phyloP scores from a whole-genome alignment of 2,797 vertebrate genomes.

The Typhlichthys subterraneus region DNA sequence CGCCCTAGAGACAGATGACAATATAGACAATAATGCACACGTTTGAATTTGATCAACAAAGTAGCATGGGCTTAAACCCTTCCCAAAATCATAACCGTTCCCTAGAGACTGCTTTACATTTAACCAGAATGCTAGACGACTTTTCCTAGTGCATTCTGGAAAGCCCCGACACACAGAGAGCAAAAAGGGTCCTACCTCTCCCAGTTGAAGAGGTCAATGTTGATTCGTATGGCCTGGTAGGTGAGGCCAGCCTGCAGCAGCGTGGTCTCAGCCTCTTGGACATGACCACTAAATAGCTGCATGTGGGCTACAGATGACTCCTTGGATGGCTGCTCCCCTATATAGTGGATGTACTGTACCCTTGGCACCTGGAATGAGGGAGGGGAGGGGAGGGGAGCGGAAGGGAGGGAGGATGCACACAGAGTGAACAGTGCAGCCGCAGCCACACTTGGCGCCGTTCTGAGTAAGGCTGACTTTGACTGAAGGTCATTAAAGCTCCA shows the following conservation, averaged over 20 bases:
- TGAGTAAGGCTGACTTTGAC: neutral
- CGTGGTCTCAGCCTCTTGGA: constrained; percentile 89
- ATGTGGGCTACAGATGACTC: constrained; percentile 91
- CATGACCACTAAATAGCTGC: constrained; percentile 89
- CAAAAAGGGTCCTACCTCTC: constrained; percentile 81
- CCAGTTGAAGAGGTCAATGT: constrained; percentile 94
- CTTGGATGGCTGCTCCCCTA: constrained; percentile 91
- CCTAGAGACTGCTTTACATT: neutral
- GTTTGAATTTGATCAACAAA: neutral
- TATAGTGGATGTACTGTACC: constrained; percentile 91
- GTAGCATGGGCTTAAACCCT: constrained; percentile 3
- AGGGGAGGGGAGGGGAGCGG: neutral
- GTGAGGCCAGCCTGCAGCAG: constrained; percentile 89
- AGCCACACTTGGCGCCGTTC: neutral
- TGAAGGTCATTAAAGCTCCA: constrained; percentile 1
- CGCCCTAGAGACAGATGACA: constrained; percentile 80
- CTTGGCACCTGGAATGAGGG: constrained; percentile 82
- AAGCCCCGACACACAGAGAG: neutral
- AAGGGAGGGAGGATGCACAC: neutral
- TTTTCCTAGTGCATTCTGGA: neutral
- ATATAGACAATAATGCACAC: constrained; percentile 4
- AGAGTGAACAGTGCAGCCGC: neutral
- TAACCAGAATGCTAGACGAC: neutral
- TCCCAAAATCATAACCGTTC: neutral
- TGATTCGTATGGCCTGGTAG: constrained; percentile 93